These are phyloP conservation scores for Apodemia hepburni DNA, from an alignment of 2,888 invertebrate genomes.

Conservation along the genomic window DNA sequence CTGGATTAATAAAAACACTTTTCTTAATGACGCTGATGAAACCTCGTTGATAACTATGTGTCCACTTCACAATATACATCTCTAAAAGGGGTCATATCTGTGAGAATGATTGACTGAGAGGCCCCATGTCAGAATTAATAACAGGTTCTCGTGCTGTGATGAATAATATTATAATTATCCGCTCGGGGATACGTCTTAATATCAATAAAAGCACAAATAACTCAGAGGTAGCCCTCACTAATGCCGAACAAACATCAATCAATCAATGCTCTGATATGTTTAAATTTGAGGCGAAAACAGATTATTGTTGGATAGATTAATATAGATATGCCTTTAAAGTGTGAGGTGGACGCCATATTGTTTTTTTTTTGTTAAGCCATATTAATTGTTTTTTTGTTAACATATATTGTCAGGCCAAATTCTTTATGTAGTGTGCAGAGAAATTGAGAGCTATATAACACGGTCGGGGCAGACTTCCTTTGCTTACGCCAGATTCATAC, in stretches of 20 bases:
- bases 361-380: neutral
- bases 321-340: constrained; percentile 41
- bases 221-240: constrained; percentile 50
- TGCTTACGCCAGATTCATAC: too few relatives aligned
- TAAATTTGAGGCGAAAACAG: constrained; percentile 48
- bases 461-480: too few relatives aligned
- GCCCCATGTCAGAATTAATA: constrained; percentile 39
- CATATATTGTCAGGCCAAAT: too few relatives aligned
- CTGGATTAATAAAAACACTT: neutral
- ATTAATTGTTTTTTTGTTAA: neutral
- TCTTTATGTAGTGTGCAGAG: too few relatives aligned
- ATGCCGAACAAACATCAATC: constrained; percentile 73
- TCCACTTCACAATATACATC: constrained; percentile 23
- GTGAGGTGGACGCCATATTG: neutral
- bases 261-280: constrained; percentile 56
- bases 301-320: constrained; percentile 30
- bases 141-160: constrained; percentile 37
- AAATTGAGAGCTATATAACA: too few relatives aligned
- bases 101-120: constrained; percentile 41
- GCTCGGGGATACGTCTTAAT: constrained; percentile 52
- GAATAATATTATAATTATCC: constrained; percentile 58
- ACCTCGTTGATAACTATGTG: constrained; percentile 13
- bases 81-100: constrained; percentile 26
- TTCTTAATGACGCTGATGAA: constrained; percentile 3
- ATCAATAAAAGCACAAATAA: constrained; percentile 61